These are phyloP conservation scores for Leptopilina syphax DNA, from an alignment of 2,888 invertebrate species.

Conservation along the genomic window DNA sequence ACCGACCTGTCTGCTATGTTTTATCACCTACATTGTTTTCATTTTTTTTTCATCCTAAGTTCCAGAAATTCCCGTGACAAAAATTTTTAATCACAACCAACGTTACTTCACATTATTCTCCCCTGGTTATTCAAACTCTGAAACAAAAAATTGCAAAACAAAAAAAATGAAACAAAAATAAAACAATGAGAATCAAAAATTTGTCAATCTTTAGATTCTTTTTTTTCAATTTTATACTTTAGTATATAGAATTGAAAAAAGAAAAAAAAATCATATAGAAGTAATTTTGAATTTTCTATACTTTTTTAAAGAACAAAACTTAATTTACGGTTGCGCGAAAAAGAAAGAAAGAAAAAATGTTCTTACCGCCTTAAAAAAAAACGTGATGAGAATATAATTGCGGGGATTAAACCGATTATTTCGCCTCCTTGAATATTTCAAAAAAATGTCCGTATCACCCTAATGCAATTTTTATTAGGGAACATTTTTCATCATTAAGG, in stretches of 20 bases:
- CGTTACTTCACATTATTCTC: too few species aligned
- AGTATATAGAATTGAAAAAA: background rate
- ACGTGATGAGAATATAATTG: constrained; percentile 35
- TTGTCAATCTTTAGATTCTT: too few species aligned
- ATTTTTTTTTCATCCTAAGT: background rate
- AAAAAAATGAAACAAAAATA: too few species aligned
- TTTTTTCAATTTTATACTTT: too few species aligned
- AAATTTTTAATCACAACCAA: too few species aligned
- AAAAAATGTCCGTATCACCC: background rate
- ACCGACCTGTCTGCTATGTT: constrained; percentile 25
- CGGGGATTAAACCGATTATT: constrained; percentile 16
- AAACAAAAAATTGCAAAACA: background rate
- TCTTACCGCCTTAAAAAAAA: background rate
- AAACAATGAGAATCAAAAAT: too few species aligned
- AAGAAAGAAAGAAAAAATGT: background rate
- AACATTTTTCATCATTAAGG: background rate
- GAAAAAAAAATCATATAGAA: background rate
- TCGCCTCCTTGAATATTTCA: constrained; percentile 11
- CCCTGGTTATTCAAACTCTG: too few species aligned
- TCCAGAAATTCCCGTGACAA: too few species aligned
- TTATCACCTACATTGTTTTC: constrained; percentile 22
- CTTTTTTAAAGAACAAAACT: background rate
- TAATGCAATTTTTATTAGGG: constrained; percentile 6
- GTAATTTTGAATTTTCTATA: background rate
- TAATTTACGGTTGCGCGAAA: background rate